phyloP scores from a whole-genome alignment of 2,113 vertebrate genomes.

The Eleginops maclovinus region DNA sequence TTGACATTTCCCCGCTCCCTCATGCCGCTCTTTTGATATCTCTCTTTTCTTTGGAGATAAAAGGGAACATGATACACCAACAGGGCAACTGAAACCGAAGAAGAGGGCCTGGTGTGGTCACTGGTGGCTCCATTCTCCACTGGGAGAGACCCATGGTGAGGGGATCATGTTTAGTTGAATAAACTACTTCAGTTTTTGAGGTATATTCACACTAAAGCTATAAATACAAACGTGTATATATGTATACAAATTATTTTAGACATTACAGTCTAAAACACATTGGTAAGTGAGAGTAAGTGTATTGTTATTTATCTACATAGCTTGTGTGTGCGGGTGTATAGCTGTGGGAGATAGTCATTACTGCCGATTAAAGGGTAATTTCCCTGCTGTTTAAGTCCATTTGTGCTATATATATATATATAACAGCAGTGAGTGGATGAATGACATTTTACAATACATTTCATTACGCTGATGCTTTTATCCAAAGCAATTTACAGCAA shows the following conservation, averaged over 20 bases:
- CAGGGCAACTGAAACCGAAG: slow-evolving; percentile 19
- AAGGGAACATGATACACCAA: slow-evolving; percentile 23
- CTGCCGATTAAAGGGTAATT: background rate
- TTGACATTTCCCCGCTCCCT: slow-evolving; percentile 56
- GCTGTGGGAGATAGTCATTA: background rate
- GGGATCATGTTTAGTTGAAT: background rate
- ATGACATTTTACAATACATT: too few relatives aligned
- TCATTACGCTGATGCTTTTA: too few relatives aligned
- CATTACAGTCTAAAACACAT: background rate
- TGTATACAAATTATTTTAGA: background rate
- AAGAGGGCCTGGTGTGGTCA: slow-evolving; percentile 34
- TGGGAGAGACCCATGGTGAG: background rate
- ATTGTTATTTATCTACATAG: slow-evolving; percentile 11
- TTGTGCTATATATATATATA: background rate
- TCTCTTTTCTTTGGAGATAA: slow-evolving; percentile 37
- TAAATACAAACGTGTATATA: background rate
- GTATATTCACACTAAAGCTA: background rate
- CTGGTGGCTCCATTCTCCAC: slow-evolving; percentile 1
- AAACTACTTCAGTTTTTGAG: background rate
- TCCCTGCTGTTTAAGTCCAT: slow-evolving; percentile 23
- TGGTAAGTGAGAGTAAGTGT: background rate
- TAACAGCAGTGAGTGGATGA: slow-evolving; percentile 13
- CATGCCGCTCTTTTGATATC: slow-evolving; percentile 36
- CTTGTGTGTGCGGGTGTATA: background rate
- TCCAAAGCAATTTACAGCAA: too few relatives aligned